Percentiles rank a stretch among this genome's conserved stretches.
phyloP scores from a whole-genome alignment of 2,113 vertebrate genomes.

The Centropristis striata region DNA sequence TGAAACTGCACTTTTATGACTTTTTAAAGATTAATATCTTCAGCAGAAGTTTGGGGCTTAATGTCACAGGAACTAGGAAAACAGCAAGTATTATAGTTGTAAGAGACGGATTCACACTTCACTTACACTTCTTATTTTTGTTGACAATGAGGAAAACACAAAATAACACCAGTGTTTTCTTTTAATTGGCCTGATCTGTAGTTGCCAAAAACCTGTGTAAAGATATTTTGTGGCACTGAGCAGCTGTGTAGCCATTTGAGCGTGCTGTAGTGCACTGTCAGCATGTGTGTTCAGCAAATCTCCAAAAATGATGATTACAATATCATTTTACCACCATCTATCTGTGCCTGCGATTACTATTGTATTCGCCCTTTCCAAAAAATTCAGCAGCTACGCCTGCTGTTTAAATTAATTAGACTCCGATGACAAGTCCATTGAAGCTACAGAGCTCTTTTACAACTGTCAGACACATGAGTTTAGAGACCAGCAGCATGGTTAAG shows the following conservation, averaged over 20 bases:
- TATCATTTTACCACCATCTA: conserved; percentile 25
- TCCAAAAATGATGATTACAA: conserved; percentile 28
- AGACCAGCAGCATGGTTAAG: conserved; percentile 48
- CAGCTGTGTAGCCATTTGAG: conserved; percentile 32
- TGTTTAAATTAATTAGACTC: conserved; percentile 50
- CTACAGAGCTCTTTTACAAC: conserved; percentile 28
- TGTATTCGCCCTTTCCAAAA: conserved; percentile 12
- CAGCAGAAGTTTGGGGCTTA: background rate
- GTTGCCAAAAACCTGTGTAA: conserved; percentile 13
- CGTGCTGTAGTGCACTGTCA: conserved; percentile 13
- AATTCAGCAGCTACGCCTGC: conserved; percentile 17
- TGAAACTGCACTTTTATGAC: background rate
- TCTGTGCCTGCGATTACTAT: conserved; percentile 21
- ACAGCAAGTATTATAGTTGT: background rate
- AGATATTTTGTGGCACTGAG: background rate
- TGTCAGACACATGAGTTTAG: conserved; percentile 34
- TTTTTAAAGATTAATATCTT: conserved; percentile 5
- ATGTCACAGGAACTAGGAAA: background rate
- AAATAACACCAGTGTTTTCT: background rate
- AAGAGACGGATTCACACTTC: background rate
- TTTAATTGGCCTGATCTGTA: background rate
- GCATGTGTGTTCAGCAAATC: conserved; percentile 26
- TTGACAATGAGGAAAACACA: background rate
- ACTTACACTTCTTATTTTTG: too few relatives aligned
- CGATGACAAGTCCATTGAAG: conserved; percentile 31